Conservation (phyloP, 2,888 invertebrate species). For the Agrochola litura region DNA sequence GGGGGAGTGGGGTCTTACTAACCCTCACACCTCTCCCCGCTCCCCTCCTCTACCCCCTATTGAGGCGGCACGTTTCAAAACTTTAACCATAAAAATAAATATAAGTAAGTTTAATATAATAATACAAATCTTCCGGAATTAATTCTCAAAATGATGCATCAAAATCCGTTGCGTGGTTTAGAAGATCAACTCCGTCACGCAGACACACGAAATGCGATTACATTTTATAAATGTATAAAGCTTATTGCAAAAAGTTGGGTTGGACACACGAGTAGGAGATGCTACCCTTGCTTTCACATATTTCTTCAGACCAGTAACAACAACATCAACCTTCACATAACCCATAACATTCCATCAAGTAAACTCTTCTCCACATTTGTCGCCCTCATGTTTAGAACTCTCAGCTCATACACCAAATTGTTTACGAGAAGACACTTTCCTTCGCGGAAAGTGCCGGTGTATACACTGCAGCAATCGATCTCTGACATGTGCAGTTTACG, state of each 20-base stretch:
- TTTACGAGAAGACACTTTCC: slow-evolving; percentile 48
- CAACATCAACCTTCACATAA: neutral
- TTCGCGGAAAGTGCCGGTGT: slow-evolving; percentile 66
- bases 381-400: slow-evolving; percentile 20
- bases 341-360: neutral
- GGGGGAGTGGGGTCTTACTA: too few species aligned
- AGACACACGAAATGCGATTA: neutral
- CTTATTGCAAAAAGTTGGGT: too few species aligned
- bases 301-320: neutral
- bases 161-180: neutral
- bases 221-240: neutral
- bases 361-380: neutral
- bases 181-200: neutral
- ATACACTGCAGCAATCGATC: slow-evolving; percentile 59
- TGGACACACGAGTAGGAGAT: too few species aligned
- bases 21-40: too few species aligned
- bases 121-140: neutral
- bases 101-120: neutral
- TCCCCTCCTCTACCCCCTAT: too few species aligned
- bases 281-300: neutral
- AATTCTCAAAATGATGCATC: neutral
- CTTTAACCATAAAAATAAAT: neutral
- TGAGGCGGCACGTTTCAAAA: too few species aligned
- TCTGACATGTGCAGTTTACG: slow-evolving; percentile 64
- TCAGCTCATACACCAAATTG: slow-evolving; percentile 55